Conservation (phyloP, 2,888 invertebrate species). For the Acronicta aceris region DNA sequence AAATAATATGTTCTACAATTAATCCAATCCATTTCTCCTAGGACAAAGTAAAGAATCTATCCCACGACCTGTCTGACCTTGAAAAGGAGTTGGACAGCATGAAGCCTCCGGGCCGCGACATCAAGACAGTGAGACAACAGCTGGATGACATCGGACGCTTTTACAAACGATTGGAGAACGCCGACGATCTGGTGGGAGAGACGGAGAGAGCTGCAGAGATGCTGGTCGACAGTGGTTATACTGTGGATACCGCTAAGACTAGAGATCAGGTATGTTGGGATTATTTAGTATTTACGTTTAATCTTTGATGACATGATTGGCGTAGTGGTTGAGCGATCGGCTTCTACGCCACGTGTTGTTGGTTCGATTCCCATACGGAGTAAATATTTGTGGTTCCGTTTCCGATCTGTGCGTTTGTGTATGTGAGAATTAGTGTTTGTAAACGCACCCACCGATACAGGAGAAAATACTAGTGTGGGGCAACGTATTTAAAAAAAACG, state of each 20-base stretch:
- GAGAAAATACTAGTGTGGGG: too few relatives aligned
- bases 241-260: slow-evolving; percentile 94
- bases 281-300: too few relatives aligned
- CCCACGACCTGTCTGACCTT: slow-evolving; percentile 93
- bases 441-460: too few relatives aligned
- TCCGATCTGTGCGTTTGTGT: too few relatives aligned
- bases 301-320: too few relatives aligned
- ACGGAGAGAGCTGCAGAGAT: slow-evolving; percentile 93
- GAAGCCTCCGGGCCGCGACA: slow-evolving; percentile 96
- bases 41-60: slow-evolving; percentile 95
- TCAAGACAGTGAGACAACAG: slow-evolving; percentile 95
- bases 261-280: slow-evolving; percentile 91
- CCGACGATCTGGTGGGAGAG: slow-evolving; percentile 91
- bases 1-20: background rate
- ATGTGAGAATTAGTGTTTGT: too few relatives aligned
- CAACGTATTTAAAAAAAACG: too few relatives aligned
- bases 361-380: too few relatives aligned
- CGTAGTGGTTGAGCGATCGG: too few relatives aligned
- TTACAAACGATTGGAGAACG: slow-evolving; percentile 91
- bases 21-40: slow-evolving; percentile 38
- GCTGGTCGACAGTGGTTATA: slow-evolving; percentile 95
- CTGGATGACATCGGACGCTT: slow-evolving; percentile 93
- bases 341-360: too few relatives aligned
- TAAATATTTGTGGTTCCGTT: too few relatives aligned
- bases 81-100: slow-evolving; percentile 95